Evolutionary conservation across 2,113 vertebrate genomes (phyloP), one percentile per base, ranked within the genome.

Genomic region (Spea multiplicata): DNA sequence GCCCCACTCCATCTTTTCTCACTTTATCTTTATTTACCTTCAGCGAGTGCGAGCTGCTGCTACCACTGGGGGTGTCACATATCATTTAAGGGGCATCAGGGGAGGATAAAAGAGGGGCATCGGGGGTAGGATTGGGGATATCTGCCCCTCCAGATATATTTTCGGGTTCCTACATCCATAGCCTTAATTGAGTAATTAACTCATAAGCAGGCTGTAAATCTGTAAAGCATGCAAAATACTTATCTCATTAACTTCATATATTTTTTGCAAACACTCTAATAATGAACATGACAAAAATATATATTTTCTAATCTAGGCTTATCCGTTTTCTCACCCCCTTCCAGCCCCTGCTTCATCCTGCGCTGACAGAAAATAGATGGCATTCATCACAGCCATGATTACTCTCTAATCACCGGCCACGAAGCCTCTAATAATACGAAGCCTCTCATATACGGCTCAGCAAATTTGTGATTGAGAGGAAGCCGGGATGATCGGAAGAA

Each of bases 301-400:
- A 17, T 64, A 30, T 64, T 16, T 64, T 64, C 16, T 30, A 8
- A 16, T 64, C 61, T 30, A 64, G 61, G 4, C 61, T 16, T 16
- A 30, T 64, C n/a, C 61, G 5, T 13, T 6, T 16, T 9, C 61
- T 8, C 55, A 3, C 61, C 30, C 61, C 50, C 50, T 52, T 9
- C 55, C 55, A 59, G 55, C 66, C 46, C 66, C n/a, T 44, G 12
- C 6, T 14, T 69, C 44, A 14, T 46, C n/a, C 2, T 2, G 50
- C 10, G 14, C 53, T 17, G 10, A 61, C 55, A 73, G 44, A n/a
- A 10, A 73, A 44, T 57, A 73, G 71, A 73, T 73, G 71, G 61
- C 71, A 73, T 73, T 73, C 44, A 61, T 73, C 6, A 57, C 55
- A 46, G 49, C 44, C 44, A 44, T 44, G 70, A 72, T 53, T 30